Percentiles rank a stretch among this genome's conserved stretches.
Evolutionary conservation across 2,113 vertebrate genomes (phyloP).

Genomic region (Pachycephala philippinensis): DNA sequence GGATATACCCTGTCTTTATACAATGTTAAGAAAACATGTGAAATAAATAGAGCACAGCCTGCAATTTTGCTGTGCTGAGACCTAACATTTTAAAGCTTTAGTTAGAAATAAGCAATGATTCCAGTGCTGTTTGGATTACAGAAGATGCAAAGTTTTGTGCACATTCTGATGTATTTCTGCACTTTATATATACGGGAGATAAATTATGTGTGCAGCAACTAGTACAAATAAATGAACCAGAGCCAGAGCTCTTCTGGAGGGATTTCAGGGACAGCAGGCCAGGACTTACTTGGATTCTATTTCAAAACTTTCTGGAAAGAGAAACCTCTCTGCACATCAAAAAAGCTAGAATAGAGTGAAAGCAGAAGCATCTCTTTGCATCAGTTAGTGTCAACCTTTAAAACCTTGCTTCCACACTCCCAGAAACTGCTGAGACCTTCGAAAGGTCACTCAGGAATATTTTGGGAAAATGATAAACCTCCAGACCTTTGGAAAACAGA

Average conservation of each 20-base stretch:
- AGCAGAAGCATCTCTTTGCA: background rate
- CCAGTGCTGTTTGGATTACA: background rate
- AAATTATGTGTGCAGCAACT: background rate
- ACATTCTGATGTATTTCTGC: conserved; percentile 2
- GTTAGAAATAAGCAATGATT: background rate
- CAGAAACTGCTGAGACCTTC: background rate
- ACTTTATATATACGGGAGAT: conserved; percentile 11
- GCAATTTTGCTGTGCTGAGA: background rate
- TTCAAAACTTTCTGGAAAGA: conserved; percentile 56
- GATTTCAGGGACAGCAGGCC: conserved; percentile 42
- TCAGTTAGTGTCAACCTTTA: background rate
- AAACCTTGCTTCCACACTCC: background rate
- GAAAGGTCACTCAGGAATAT: background rate
- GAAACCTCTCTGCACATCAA: conserved; percentile 14
- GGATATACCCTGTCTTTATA: background rate
- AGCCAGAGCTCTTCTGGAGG: conserved; percentile 30
- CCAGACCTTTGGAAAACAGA: background rate
- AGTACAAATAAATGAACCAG: conserved; percentile 36
- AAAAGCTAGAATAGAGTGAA: conserved; percentile 9
- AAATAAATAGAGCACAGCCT: background rate
- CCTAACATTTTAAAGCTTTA: background rate
- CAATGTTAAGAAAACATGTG: background rate
- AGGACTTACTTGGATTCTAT: conserved; percentile 45
- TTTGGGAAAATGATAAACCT: background rate
- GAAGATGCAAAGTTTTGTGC: background rate